Evolutionary conservation across 2,797 vertebrate species (phyloP), one percentile per base, ranked within the genome.

Genomic region (Rhadinocentrus ornatus): DNA sequence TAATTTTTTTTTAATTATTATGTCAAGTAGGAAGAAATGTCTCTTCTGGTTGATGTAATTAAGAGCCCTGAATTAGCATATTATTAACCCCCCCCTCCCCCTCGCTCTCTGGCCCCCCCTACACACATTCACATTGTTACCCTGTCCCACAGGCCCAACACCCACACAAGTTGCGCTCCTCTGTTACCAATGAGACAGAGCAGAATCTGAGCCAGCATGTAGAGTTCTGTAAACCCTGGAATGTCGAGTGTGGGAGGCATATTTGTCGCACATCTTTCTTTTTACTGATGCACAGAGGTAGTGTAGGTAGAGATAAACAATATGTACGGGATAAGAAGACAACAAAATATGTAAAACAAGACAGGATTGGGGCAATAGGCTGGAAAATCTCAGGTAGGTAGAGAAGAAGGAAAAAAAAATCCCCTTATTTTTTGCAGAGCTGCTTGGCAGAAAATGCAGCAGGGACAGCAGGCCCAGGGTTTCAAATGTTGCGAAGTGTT

Each of bases 381-480:
- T 71, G 48, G 50, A 69, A 50, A 64, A 62, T 64, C 64, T 81
- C 86, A 92, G 82, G 87, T 88, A 89, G 69, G 71, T 46, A 70
- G 27, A 56, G 59, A 66, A 66, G 24, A 41, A 54, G 57, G 24
- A 46, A 48, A 71, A 27, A 65, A 31, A 46, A 37, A 16, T 29
- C 7, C 31, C 1, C 3, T 81, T 77, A 32, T 61, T 85, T 62
- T 75, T 82, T 80, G 75, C 62, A 61, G 84, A 89, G 73, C 82
- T 75, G 85, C 85, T 90, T 93, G 91, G 93, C 93, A 93, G 81
- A 69, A 80, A 81, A 77, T 56, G 82, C 63, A n/a, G 71, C 57
- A 69, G 73, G 88, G 90, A 93, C 90, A 92, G 91, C 92, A 91
- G 91, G 93, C 89, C 89, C 88, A 80, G 87, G 88, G 91, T 88